Percentiles rank a stretch among this genome's conserved stretches.
phyloP scores from a whole-genome alignment of 2,797 vertebrate genomes.

The Acanthurus tractus region DNA sequence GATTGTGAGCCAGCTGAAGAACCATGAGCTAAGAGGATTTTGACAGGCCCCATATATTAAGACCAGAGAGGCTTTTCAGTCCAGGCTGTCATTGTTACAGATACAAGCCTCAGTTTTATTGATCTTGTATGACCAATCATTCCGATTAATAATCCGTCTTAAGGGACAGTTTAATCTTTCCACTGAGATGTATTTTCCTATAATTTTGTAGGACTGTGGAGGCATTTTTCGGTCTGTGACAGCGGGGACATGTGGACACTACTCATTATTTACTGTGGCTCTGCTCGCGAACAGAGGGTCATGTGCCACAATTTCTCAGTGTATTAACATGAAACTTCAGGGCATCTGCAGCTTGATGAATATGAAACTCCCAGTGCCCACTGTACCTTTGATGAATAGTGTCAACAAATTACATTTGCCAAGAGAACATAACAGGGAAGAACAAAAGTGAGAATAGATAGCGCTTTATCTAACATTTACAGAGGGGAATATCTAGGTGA shows the following conservation, averaged over 20 bases:
- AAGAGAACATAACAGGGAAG: conserved; percentile 30
- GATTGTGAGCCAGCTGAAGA: conserved; percentile 56
- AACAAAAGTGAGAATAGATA: conserved; percentile 39
- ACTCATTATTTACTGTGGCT: conserved; percentile 55
- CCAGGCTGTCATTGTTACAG: conserved; percentile 56
- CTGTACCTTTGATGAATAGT: conserved; percentile 56
- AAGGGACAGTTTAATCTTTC: conserved; percentile 31
- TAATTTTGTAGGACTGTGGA: not conserved
- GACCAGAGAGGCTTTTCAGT: conserved; percentile 50
- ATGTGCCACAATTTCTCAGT: conserved; percentile 48
- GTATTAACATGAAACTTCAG: conserved; percentile 61
- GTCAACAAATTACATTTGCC: conserved; percentile 50
- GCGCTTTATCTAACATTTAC: conserved; percentile 24
- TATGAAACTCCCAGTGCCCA: conserved; percentile 51
- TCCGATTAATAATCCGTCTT: conserved; percentile 32
- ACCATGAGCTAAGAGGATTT: conserved; percentile 62
- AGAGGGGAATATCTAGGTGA: conserved; percentile 50
- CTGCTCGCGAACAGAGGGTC: conserved; percentile 51
- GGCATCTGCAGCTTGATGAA: conserved; percentile 69
- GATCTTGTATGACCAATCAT: conserved; percentile 59
- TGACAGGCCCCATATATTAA: conserved; percentile 74
- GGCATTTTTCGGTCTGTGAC: conserved; percentile 22
- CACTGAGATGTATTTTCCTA: conserved; percentile 18
- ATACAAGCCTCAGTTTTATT: conserved; percentile 45
- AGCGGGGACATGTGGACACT: conserved; percentile 30